phyloP scores from a whole-genome alignment of 2,113 vertebrate genomes.

The Choloepus hoffmanni region DNA sequence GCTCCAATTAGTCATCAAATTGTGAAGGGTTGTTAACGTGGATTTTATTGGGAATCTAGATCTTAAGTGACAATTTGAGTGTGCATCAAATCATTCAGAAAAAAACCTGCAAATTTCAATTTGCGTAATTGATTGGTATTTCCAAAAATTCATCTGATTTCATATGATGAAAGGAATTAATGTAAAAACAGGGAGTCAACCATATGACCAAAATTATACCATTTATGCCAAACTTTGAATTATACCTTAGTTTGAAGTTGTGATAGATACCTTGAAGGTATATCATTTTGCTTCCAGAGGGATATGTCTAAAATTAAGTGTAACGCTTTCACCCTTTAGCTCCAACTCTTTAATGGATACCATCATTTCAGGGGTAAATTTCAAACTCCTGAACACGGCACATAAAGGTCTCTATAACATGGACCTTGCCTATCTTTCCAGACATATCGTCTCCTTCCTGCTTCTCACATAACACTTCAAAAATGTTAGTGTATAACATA shows the following conservation, averaged over 20 bases:
- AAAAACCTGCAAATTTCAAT: not conserved
- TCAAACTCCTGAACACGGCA: not conserved
- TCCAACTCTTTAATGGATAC: not conserved
- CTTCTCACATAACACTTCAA: not conserved
- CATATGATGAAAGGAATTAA: not conserved
- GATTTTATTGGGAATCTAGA: constrained; percentile 28
- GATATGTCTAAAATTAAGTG: not conserved
- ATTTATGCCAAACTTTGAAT: not conserved
- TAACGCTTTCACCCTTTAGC: not conserved
- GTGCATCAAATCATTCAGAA: not conserved
- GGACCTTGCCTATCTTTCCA: not conserved
- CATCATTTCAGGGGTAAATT: not conserved
- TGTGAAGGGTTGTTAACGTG: not conserved
- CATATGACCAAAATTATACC: not conserved
- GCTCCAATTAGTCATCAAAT: not conserved
- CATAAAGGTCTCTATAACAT: not conserved
- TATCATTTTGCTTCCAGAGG: not conserved
- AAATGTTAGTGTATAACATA: not conserved
- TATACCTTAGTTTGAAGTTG: not conserved
- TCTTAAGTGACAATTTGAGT: not conserved
- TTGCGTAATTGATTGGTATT: not conserved
- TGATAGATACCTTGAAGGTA: constrained; percentile 11
- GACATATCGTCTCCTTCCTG: not conserved
- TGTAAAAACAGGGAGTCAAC: not conserved
- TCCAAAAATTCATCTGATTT: constrained; percentile 14